Percentiles rank a stretch among this genome's conserved stretches.
phyloP scores from a whole-genome alignment of 2,888 invertebrate species.

The Aradus depressus region DNA sequence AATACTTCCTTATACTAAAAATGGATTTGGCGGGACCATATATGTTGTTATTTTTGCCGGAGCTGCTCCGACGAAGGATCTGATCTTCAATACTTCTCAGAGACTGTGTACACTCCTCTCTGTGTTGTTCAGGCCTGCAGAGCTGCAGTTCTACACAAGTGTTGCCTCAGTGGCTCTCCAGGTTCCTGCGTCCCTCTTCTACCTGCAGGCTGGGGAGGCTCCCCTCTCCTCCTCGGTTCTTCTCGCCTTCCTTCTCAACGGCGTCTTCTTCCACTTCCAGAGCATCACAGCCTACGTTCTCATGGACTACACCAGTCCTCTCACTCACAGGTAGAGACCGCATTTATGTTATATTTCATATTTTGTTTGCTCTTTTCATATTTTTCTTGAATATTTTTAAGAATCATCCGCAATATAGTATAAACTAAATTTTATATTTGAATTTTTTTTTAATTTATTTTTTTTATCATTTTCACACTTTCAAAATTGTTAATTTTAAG shows the following conservation, averaged over 20 bases:
- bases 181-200: conserved; percentile 54
- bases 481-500: too few species aligned
- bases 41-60: too few species aligned
- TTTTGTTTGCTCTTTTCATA: not conserved
- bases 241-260: conserved; percentile 53
- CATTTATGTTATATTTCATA: not conserved
- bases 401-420: too few species aligned
- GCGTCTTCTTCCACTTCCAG: conserved; percentile 67
- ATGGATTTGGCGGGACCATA: too few species aligned
- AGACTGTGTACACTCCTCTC: too few species aligned
- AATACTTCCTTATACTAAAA: too few species aligned
- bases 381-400: not conserved
- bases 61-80: too few species aligned
- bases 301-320: conserved; percentile 69
- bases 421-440: too few species aligned
- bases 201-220: conserved; percentile 49
- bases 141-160: conserved; percentile 67
- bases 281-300: conserved; percentile 67
- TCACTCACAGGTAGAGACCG: conserved; percentile 59
- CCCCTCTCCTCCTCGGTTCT: conserved; percentile 40
- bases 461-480: too few species aligned
- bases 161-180: conserved; percentile 59
- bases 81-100: too few species aligned
- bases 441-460: too few species aligned
- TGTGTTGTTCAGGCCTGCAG: conserved; percentile 49